Evolutionary conservation across 2,797 vertebrate genomes (phyloP), one percentile per base, ranked within the genome.

Genomic region (Sebastes nivosus): DNA sequence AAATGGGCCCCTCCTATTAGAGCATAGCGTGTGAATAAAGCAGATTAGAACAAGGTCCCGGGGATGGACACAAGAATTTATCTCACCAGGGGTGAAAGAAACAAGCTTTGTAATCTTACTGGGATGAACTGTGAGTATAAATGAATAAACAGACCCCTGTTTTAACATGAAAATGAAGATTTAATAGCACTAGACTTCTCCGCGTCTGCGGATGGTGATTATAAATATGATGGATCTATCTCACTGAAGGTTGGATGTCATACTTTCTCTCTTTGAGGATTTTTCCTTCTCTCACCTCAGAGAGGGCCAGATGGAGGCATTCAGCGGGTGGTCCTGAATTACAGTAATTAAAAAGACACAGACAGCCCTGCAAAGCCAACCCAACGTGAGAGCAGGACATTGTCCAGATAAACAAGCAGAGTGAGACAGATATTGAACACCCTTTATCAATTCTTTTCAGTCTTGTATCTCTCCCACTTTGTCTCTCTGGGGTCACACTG

Each of bases 301-400:
- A 90, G 77, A 78, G 78, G 73, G 81, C 72, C 92, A 92, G 90
- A 94, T 90, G 88, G 90, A 89, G 66, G 75, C 77, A 3, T 90
- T 82, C 85, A 75, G 89, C 63, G 24, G 90, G 89, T 34, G 81
- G 90, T 85, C 78, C 77, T 79, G 82, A 85, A 88, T 92, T 86
- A 86, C 72, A 81, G 84, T 87, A 87, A 93, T 93, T 92, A 93
- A 88, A 93, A 86, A 82, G 85, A 86, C 82, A 86, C 80, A 79
- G 88, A 83, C 78, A 29, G 67, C 63, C 80, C 66, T 52, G 79
- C 38, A 83, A 81, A 64, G 60, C 58, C 67, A 57, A 58, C 29
- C 61, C 66, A 38, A 79, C 24, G 24, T 75, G n/a, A 73, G 60
- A 80, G 52, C 20, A 12, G 14, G 69, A 34, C 65, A 27, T 42